Evolutionary conservation across 2,113 vertebrate species (phyloP), one percentile per base, ranked within the genome.

Genomic region (Lamprologus lemairii): DNA sequence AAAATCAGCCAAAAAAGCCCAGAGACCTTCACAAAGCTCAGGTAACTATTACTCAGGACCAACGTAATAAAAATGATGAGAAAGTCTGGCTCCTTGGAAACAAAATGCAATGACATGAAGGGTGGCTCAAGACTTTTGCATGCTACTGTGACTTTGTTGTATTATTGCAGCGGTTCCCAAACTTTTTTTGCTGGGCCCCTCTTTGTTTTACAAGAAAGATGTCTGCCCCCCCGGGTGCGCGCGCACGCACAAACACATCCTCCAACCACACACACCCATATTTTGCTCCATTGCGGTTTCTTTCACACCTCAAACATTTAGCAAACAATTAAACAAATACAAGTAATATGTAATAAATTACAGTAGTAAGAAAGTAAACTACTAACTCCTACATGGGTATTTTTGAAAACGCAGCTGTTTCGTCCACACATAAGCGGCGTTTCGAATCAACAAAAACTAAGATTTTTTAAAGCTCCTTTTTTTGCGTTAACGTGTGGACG

Each of bases 361-460:
- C 19, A 53, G 11, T 55, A 55, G 53, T 55, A 55, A 23, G 1
- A 55, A 55, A 55, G 1, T 55, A 55, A 55, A 55, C 21, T 23
- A 55, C 6, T 13, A 55, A 55, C 11, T 55, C 53, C 53, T 23
- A 55, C 21, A 55, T 0, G 1, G 21, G 4, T 55, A 23, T 55
- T 23, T 55, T 55, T 55, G 53, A 55, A 13, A 55, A 55, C 2
- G 4, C 6, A 51, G 47, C 47, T 51, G 47, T 19, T 51, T 51
- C 4, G 47, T 51, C 2, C 4, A 23, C 53, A 13, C 6, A 2
- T 55, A 55, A 55, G 13, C 0, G 1, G 53, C 1, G 11, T 7
- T 55, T 55, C 4, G 0, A 55, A 55, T 55, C 54, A 7, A 7
- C 0, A 1, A 55, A 0, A 26, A 55, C 0, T 0, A 0, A 55